Percentiles rank a stretch among this genome's conserved stretches.
Evolutionary conservation across 2,797 vertebrate genomes (phyloP).

Genomic region (Myripristis murdjan): DNA sequence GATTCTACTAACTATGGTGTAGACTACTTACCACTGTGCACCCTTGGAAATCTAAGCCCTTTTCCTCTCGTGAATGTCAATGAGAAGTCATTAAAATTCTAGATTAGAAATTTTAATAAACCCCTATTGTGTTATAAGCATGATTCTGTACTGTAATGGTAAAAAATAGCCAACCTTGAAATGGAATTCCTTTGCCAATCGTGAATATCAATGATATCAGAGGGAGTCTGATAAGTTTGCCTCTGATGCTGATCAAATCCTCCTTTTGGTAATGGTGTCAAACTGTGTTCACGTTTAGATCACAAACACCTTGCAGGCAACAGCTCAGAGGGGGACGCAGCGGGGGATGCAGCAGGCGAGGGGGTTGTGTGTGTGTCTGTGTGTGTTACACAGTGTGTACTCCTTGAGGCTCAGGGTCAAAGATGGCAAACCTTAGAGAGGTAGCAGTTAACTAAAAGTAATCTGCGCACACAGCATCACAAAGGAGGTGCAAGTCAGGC

Average conservation of each 20-base stretch:
- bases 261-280: slow-evolving; percentile 20
- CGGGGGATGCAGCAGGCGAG: no score
- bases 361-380: neutral
- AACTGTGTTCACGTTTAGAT: slow-evolving; percentile 17
- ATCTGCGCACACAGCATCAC: neutral
- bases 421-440: neutral
- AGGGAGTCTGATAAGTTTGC: slow-evolving; percentile 1
- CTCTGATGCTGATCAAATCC: slow-evolving; percentile 1
- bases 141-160: neutral
- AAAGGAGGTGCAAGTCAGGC: no score
- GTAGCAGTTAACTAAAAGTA: slow-evolving; percentile 9
- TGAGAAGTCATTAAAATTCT: neutral
- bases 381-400: neutral
- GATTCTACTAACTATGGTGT: slow-evolving; percentile 47
- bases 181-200: no score
- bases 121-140: slow-evolving; percentile 4
- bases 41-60: slow-evolving; percentile 28
- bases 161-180: no score
- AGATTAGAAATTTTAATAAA: neutral
- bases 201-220: neutral
- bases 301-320: slow-evolving; percentile 22
- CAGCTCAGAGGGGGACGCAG: slow-evolving; percentile 17
- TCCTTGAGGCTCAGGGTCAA: slow-evolving; percentile 17
- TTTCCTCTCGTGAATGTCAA: neutral
- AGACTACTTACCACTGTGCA: neutral